phyloP scores from a whole-genome alignment of 2,888 invertebrate genomes.

The Augiades crinisus region DNA sequence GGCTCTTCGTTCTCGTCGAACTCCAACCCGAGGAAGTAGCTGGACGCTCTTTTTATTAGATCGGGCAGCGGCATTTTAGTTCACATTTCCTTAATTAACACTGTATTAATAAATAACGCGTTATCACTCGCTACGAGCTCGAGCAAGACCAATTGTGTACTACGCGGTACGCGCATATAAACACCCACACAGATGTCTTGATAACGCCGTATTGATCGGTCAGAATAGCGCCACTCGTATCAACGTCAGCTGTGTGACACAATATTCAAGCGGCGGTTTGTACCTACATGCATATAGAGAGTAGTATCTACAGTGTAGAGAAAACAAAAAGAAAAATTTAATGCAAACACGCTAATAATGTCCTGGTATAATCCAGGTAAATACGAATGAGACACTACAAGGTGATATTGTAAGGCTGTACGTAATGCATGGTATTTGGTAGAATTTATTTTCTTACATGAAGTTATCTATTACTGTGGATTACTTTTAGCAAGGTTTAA shows the following conservation, averaged over 20 bases:
- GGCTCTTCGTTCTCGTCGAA: slow-evolving; percentile 82
- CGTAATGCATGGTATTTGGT: not conserved
- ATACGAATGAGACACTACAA: too few relatives aligned
- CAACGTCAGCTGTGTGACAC: slow-evolving; percentile 21
- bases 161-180: slow-evolving; percentile 77
- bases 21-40: slow-evolving; percentile 88
- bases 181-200: slow-evolving; percentile 70
- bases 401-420: too few relatives aligned
- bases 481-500: not conserved
- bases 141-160: slow-evolving; percentile 62
- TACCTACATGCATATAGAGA: not conserved
- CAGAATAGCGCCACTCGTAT: slow-evolving; percentile 46
- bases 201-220: slow-evolving; percentile 75
- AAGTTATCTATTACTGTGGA: not conserved
- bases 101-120: slow-evolving; percentile 33
- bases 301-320: not conserved
- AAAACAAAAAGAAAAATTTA: not conserved
- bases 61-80: slow-evolving; percentile 87
- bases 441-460: not conserved
- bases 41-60: slow-evolving; percentile 89
- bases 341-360: not conserved
- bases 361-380: too few relatives aligned
- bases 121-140: slow-evolving; percentile 63
- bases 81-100: slow-evolving; percentile 61
- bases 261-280: slow-evolving; percentile 1